Percentiles rank a stretch among this genome's conserved stretches.
These are phyloP conservation scores for Oryzias melastigma DNA, from an alignment of 2,113 vertebrate genomes.

Conservation along the genomic window DNA sequence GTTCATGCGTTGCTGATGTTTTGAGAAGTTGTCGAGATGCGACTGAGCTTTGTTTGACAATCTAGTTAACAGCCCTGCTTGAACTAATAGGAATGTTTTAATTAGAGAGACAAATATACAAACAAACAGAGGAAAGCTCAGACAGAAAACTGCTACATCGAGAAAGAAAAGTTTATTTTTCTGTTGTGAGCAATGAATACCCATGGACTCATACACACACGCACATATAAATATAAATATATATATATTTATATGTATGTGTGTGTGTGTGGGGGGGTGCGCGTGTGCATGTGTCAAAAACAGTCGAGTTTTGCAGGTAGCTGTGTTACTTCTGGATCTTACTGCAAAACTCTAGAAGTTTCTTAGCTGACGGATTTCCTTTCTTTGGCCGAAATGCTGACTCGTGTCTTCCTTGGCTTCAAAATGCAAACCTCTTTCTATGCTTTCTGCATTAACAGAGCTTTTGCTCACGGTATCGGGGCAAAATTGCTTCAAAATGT, in stretches of 20 bases:
- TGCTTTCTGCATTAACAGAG: neutral
- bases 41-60: constrained; percentile 10
- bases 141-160: too few species aligned
- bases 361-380: too few species aligned
- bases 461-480: neutral
- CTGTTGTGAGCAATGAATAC: too few species aligned
- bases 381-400: constrained; percentile 9
- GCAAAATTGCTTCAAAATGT: constrained; percentile 15
- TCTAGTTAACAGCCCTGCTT: neutral
- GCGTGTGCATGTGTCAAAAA: too few species aligned
- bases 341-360: too few species aligned
- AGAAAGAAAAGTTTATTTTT: too few species aligned
- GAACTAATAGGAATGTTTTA: neutral
- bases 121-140: neutral
- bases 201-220: too few species aligned
- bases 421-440: neutral
- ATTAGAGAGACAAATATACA: neutral
- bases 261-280: too few species aligned
- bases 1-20: constrained; percentile 17
- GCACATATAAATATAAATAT: too few species aligned
- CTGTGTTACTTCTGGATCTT: too few species aligned
- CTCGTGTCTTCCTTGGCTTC: constrained; percentile 24
- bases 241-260: too few species aligned
- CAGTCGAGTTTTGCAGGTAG: too few species aligned
- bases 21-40: constrained; percentile 23